Evolutionary conservation across 1,140 invertebrate genomes (phyloP).

Genomic region (Paraescarpia echinospica): DNA sequence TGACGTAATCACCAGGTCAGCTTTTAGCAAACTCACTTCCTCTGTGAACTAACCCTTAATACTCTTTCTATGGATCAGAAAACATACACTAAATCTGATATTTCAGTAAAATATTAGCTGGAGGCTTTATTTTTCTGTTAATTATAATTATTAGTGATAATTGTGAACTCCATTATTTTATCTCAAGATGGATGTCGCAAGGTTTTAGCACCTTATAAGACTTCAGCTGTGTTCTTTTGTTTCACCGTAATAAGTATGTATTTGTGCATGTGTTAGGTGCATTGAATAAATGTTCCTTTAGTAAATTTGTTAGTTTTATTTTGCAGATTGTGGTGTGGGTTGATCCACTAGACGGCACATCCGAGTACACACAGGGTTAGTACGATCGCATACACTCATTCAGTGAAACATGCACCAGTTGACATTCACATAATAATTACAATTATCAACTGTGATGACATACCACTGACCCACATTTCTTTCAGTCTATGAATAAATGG

Average conservation of each 20-base stretch:
- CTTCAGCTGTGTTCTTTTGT: not conserved
- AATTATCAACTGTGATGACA: not conserved
- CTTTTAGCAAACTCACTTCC: no score
- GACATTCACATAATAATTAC: not conserved
- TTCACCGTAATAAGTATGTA: not conserved
- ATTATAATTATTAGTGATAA: no score
- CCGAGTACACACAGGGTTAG: constrained; percentile 85
- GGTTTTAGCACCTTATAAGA: no score
- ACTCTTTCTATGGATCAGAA: no score
- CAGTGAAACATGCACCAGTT: not conserved
- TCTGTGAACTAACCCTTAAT: no score
- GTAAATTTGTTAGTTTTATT: constrained; percentile 19
- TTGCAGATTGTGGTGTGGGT: constrained; percentile 87
- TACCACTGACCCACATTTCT: not conserved
- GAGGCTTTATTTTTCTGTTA: no score
- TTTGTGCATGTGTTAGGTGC: not conserved
- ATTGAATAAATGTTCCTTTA: constrained; percentile 18
- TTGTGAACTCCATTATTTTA: no score
- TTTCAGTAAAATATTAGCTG: no score
- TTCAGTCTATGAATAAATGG: not conserved
- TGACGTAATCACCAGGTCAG: no score
- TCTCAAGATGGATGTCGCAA: no score
- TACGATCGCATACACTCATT: not conserved
- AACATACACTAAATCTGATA: no score
- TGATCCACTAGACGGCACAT: constrained; percentile 96